Conservation (phyloP, 2,888 invertebrate genomes). For the Aphodius sticticus region DNA sequence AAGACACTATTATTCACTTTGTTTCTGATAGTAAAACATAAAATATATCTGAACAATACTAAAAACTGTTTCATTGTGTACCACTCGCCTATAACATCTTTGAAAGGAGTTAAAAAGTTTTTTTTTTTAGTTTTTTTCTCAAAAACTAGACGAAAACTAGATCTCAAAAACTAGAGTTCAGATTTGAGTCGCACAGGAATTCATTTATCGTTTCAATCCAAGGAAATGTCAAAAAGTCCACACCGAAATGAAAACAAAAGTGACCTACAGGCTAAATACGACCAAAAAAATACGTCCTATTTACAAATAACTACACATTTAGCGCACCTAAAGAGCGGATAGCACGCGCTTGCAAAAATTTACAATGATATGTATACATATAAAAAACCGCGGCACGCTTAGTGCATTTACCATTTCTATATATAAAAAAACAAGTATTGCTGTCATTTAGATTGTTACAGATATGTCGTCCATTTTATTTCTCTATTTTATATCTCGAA, state of each 20-base stretch:
- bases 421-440: constrained; percentile 20
- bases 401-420: constrained; percentile 4
- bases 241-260: constrained; percentile 1
- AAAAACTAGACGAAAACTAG: too few species aligned
- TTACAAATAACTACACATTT: constrained; percentile 46
- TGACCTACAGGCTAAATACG: neutral
- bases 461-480: constrained; percentile 16
- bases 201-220: neutral
- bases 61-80: too few species aligned
- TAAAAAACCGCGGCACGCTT: neutral
- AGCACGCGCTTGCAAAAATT: constrained; percentile 39
- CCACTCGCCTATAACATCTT: too few species aligned
- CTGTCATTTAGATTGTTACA: constrained; percentile 20
- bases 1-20: too few species aligned
- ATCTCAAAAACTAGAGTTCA: neutral
- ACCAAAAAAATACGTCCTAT: constrained; percentile 37
- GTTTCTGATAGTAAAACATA: too few species aligned
- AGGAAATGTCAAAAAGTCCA: neutral
- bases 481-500: neutral
- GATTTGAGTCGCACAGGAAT: neutral
- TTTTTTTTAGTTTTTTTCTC: too few species aligned
- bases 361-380: constrained; percentile 51
- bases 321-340: constrained; percentile 31
- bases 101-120: too few species aligned
- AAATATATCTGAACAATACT: too few species aligned